Conservation (phyloP, 2,888 invertebrate species). For the Pegoplata infirma region DNA sequence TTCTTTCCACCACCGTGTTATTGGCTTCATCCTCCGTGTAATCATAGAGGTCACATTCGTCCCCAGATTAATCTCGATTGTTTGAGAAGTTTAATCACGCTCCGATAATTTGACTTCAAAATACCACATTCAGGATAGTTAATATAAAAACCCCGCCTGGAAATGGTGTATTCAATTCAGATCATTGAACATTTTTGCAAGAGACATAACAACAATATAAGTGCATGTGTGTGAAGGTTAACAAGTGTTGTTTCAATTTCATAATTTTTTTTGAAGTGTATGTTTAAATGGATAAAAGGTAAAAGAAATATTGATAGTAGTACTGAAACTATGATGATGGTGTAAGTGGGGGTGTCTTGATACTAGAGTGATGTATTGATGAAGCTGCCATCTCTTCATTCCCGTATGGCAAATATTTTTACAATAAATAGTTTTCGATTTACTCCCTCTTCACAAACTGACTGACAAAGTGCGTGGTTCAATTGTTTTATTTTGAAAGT, state of each 20-base stretch:
- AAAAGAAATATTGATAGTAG: not conserved
- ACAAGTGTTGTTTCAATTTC: slow-evolving; percentile 44
- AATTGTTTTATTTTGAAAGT: slow-evolving; percentile 17
- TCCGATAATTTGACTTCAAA: no score
- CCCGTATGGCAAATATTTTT: not conserved
- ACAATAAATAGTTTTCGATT: slow-evolving; percentile 8
- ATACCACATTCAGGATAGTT: no score
- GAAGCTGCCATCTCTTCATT: slow-evolving; percentile 29
- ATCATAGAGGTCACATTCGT: no score
- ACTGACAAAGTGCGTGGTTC: slow-evolving; percentile 15
- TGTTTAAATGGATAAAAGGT: not conserved
- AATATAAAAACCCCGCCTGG: no score
- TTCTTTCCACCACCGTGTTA: no score
- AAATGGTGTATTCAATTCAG: not conserved
- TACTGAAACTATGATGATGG: not conserved
- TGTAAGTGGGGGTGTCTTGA: slow-evolving; percentile 8
- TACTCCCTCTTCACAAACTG: not conserved
- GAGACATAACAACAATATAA: not conserved
- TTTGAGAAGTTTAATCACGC: no score
- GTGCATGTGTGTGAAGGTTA: slow-evolving; percentile 47
- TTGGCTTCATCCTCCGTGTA: no score
- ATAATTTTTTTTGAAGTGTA: slow-evolving; percentile 14
- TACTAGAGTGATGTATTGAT: slow-evolving; percentile 42
- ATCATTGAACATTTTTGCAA: no score
- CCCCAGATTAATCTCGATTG: no score